Conservation (phyloP, 2,888 invertebrate species). For the Rhamphomyia laevipes region DNA sequence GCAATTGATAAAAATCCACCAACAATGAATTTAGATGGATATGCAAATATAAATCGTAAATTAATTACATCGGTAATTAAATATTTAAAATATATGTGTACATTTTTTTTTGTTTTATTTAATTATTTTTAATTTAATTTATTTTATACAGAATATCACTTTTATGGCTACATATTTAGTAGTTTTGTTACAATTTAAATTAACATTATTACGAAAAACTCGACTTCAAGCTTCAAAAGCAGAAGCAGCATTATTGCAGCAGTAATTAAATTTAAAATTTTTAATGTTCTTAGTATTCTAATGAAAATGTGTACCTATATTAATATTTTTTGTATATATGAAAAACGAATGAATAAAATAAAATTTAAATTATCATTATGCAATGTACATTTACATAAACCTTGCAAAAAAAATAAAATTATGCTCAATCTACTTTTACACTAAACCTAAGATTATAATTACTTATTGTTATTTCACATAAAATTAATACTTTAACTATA, state of each 20-base stretch:
- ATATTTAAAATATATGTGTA: neutral
- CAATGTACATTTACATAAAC: no score
- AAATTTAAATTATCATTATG: no score
- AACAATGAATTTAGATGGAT: slow-evolving; percentile 63
- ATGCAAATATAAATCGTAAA: slow-evolving; percentile 58
- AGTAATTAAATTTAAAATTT: neutral
- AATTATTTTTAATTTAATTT: slow-evolving; percentile 9
- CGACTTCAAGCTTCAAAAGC: no score
- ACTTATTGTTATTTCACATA: no score
- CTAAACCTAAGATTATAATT: no score
- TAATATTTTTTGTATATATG: no score
- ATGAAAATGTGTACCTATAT: no score
- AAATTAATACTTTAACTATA: no score
- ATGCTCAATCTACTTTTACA: no score
- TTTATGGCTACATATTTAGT: slow-evolving; percentile 63
- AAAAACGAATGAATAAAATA: no score
- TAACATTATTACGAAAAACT: slow-evolving; percentile 34
- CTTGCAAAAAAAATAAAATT: no score
- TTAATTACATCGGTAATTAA: slow-evolving; percentile 51
- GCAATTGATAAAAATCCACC: slow-evolving; percentile 65
- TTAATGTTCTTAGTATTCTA: no score
- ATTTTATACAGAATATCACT: slow-evolving; percentile 47
- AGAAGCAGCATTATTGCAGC: neutral
- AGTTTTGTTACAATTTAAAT: slow-evolving; percentile 59
- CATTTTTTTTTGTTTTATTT: neutral